Evolutionary conservation across 2,113 vertebrate genomes (phyloP).

Genomic region (Hydrochoerus hydrochaeris): DNA sequence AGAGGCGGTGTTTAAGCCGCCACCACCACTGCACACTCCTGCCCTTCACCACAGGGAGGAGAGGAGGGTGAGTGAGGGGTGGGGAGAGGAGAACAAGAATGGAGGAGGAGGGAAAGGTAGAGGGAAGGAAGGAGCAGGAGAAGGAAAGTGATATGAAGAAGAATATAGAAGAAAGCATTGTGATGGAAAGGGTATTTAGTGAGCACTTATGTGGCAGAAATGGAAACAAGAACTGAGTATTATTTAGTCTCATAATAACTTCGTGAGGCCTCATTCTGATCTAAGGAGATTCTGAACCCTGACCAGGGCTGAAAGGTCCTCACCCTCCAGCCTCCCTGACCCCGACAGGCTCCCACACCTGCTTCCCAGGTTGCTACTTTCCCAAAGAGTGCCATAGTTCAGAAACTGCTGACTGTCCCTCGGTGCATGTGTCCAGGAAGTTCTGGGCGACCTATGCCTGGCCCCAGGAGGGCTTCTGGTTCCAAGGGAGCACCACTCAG

Average conservation of each 20-base stretch:
- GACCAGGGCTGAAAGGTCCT: fast-evolving
- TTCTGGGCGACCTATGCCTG: not conserved
- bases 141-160: not conserved
- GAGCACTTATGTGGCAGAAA: not conserved
- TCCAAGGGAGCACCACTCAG: not conserved
- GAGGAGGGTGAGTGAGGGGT: not conserved
- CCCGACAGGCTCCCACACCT: not conserved
- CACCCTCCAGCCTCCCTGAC: fast-evolving
- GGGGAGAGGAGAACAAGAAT: not conserved
- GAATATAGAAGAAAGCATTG: not conserved
- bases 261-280: not conserved
- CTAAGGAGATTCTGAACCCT: not conserved
- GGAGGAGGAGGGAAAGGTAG: not conserved
- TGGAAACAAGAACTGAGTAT: not conserved
- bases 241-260: not conserved
- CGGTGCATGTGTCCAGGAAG: not conserved
- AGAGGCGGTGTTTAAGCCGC: not conserved
- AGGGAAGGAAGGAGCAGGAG: too few species aligned
- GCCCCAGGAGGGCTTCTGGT: not conserved
- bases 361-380: not conserved
- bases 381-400: conserved; percentile 7
- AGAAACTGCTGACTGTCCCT: conserved; percentile 26
- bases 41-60: not conserved
- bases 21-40: not conserved
- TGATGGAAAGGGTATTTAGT: not conserved